Percentiles rank a stretch among this genome's conserved stretches.
These are phyloP conservation scores for Epinotia brunnichana DNA, from an alignment of 2,888 invertebrate genomes.

Conservation along the genomic window DNA sequence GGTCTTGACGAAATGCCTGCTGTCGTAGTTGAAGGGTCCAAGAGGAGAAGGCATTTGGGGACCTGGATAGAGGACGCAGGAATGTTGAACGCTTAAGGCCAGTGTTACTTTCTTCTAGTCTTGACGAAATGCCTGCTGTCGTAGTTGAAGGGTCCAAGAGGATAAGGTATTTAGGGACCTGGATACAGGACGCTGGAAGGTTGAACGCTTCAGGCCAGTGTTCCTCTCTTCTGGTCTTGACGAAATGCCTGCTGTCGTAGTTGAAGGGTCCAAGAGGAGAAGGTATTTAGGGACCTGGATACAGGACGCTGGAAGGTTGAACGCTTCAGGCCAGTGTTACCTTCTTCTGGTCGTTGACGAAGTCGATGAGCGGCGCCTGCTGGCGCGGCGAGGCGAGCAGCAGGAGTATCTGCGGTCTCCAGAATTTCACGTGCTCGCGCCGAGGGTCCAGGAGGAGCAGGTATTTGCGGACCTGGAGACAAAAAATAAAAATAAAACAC, in stretches of 20 bases:
- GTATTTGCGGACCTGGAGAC: slow-evolving; percentile 94
- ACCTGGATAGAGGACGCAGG: slow-evolving; percentile 83
- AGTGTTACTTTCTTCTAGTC: slow-evolving; percentile 92
- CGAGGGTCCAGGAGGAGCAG: slow-evolving; percentile 96
- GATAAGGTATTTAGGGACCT: slow-evolving; percentile 97
- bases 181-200: slow-evolving; percentile 40
- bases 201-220: too few species aligned
- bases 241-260: too few species aligned
- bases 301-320: too few species aligned
- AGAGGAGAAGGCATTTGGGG: slow-evolving; percentile 96
- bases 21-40: too few species aligned
- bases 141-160: slow-evolving; percentile 98
- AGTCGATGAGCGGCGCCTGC: slow-evolving; percentile 95
- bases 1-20: too few species aligned
- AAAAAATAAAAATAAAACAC: too few species aligned
- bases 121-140: slow-evolving; percentile 98
- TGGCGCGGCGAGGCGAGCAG: slow-evolving; percentile 96
- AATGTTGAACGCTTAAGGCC: too few species aligned
- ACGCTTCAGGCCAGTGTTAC: too few species aligned
- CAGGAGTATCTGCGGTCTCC: slow-evolving; percentile 98
- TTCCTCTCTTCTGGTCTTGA: too few species aligned
- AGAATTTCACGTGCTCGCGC: slow-evolving; percentile 99
- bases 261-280: too few species aligned
- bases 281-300: too few species aligned
- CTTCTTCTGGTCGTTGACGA: slow-evolving; percentile 99